phyloP scores from a whole-genome alignment of 1,140 invertebrate species.

The Orchestia grillus region DNA sequence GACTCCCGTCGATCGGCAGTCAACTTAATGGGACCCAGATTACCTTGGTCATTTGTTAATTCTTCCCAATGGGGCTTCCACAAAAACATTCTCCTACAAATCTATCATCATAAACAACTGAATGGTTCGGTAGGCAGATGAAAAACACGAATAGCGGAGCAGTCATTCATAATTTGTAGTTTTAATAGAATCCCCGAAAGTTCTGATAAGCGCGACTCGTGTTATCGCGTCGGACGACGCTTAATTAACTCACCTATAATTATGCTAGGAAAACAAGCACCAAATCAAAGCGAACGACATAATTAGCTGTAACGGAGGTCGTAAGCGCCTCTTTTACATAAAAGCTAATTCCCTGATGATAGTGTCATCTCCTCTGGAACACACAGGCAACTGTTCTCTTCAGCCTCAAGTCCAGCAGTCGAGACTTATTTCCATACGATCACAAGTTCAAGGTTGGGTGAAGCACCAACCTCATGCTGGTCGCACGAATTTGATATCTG shows the following conservation, averaged over 20 bases:
- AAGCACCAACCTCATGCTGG: neutral
- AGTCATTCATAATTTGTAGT: constrained; percentile 54
- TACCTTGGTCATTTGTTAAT: constrained; percentile 48
- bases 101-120: constrained; percentile 27
- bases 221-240: constrained; percentile 20
- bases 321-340: constrained; percentile 16
- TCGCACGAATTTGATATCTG: neutral
- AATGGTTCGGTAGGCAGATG: neutral
- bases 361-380: neutral
- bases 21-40: constrained; percentile 42
- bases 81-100: neutral
- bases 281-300: constrained; percentile 52
- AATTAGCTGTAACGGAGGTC: constrained; percentile 34
- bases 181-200: constrained; percentile 28
- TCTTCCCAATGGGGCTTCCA: neutral
- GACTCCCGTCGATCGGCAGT: neutral
- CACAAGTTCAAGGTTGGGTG: neutral
- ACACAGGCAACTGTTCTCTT: neutral
- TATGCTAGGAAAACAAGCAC: constrained; percentile 31
- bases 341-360: neutral
- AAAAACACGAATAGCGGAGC: neutral
- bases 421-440: neutral
- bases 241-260: constrained; percentile 40
- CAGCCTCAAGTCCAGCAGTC: neutral
- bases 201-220: neutral